Percentiles rank a stretch among this genome's conserved stretches.
Evolutionary conservation across 2,113 vertebrate species (phyloP).

Genomic region (Grus americana): DNA sequence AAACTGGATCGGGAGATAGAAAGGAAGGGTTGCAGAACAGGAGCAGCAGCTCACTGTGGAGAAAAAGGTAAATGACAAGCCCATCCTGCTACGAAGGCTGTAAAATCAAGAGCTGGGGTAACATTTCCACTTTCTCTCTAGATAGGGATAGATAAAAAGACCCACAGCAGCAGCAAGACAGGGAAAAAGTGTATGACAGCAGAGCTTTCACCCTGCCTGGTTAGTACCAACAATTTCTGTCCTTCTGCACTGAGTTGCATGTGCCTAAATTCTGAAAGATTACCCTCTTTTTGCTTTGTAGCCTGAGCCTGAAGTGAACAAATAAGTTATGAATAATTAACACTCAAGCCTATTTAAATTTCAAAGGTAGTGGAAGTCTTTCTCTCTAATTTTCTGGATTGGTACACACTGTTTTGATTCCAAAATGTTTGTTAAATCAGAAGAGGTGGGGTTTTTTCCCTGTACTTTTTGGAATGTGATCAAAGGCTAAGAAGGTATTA

Average conservation of each 20-base stretch:
- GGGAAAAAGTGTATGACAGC: not conserved
- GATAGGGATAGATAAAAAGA: not conserved
- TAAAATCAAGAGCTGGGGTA: not conserved
- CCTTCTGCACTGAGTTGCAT: not conserved
- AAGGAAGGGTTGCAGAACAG: not conserved
- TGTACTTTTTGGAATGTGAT: slow-evolving; percentile 21
- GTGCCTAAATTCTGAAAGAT: not conserved
- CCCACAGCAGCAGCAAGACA: not conserved
- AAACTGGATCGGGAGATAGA: not conserved
- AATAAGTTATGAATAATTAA: slow-evolving; percentile 56
- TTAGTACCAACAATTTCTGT: not conserved
- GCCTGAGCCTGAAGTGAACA: not conserved
- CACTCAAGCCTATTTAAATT: slow-evolving; percentile 34
- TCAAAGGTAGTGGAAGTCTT: slow-evolving; percentile 40
- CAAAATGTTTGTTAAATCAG: slow-evolving; percentile 41
- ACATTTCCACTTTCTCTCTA: not conserved
- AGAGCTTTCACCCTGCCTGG: not conserved
- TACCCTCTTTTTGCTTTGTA: not conserved
- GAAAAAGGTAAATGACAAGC: not conserved
- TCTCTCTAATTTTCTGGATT: slow-evolving; percentile 36
- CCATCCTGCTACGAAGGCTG: not conserved
- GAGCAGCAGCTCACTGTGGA: not conserved
- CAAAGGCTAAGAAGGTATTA: not conserved
- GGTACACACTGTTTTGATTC: slow-evolving; percentile 39
- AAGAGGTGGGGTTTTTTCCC: not conserved